These are phyloP conservation scores for Halichoeres trimaculatus DNA, from an alignment of 2,113 vertebrate species.

Conservation along the genomic window DNA sequence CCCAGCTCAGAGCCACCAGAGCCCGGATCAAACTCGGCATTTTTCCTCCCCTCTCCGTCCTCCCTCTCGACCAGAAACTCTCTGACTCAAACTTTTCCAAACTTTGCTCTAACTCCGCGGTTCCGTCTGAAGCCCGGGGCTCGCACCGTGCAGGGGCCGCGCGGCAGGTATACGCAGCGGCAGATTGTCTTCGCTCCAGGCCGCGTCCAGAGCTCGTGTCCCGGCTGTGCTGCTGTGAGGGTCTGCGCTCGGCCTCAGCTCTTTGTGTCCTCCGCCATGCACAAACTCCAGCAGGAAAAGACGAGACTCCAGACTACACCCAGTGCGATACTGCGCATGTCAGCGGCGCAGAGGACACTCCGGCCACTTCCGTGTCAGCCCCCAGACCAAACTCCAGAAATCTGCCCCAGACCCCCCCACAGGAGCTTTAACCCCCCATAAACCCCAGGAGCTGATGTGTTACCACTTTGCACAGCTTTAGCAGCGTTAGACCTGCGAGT, in stretches of 20 bases:
- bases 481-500: no score
- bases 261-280: constrained; percentile 79
- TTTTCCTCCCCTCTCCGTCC: constrained; percentile 31
- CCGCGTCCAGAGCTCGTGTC: constrained; percentile 34
- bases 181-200: constrained; percentile 19
- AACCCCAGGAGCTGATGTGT: no score
- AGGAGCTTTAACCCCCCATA: no score
- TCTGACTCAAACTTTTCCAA: constrained; percentile 37
- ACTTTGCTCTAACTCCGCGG: constrained; percentile 47
- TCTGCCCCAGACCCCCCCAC: not conserved
- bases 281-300: constrained; percentile 69
- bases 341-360: constrained; percentile 43
- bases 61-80: not conserved
- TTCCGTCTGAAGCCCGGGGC: constrained; percentile 38
- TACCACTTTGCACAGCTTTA: no score
- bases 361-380: constrained; percentile 69
- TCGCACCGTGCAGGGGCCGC: constrained; percentile 35
- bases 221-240: constrained; percentile 17
- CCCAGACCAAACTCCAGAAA: not conserved
- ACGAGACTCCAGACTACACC: constrained; percentile 77
- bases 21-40: constrained; percentile 63
- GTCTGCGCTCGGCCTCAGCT: constrained; percentile 54
- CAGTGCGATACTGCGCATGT: constrained; percentile 79
- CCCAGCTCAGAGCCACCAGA: constrained; percentile 54
- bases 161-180: constrained; percentile 24